These are phyloP conservation scores for Larimichthys crocea DNA, from an alignment of 2,113 vertebrate genomes.

Conservation along the genomic window DNA sequence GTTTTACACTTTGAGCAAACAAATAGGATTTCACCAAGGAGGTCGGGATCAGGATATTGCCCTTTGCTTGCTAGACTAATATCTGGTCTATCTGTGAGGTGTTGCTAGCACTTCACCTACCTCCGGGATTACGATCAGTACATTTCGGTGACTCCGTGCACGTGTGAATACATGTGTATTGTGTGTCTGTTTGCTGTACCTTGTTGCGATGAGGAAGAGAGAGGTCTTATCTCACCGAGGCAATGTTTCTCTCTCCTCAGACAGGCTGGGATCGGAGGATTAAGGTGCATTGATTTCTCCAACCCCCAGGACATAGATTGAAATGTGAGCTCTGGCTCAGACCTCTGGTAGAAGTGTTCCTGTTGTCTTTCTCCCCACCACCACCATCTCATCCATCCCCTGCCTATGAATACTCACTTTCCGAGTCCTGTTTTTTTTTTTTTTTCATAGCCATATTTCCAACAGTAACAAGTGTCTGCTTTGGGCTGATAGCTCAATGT, in stretches of 20 bases:
- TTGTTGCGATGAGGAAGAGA: slow-evolving; percentile 44
- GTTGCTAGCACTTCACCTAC: slow-evolving; percentile 33
- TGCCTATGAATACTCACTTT: slow-evolving; percentile 55
- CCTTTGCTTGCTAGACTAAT: slow-evolving; percentile 34
- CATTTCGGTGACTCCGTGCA: slow-evolving; percentile 17
- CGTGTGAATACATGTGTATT: slow-evolving; percentile 8
- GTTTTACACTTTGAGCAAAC: slow-evolving; percentile 20
- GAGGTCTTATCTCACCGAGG: slow-evolving; percentile 69
- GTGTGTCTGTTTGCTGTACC: slow-evolving; percentile 36
- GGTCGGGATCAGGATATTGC: slow-evolving; percentile 16
- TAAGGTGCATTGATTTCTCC: slow-evolving; percentile 76
- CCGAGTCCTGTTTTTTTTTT: slow-evolving; percentile 24
- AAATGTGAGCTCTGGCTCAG: slow-evolving; percentile 70
- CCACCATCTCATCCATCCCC: slow-evolving; percentile 46
- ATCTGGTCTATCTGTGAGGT: slow-evolving; percentile 38
- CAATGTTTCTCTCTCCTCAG: slow-evolving; percentile 67
- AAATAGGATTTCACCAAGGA: slow-evolving; percentile 10
- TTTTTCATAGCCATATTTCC: slow-evolving; percentile 38
- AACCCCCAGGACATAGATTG: slow-evolving; percentile 70
- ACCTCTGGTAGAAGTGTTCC: slow-evolving; percentile 45
- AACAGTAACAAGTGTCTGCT: slow-evolving; percentile 51
- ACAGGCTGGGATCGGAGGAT: slow-evolving; percentile 74
- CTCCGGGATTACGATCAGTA: slow-evolving; percentile 43
- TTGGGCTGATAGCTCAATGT: slow-evolving; percentile 51
- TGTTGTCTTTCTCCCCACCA: background rate